Evolutionary conservation across 2,888 invertebrate species (phyloP), one percentile per base, ranked within the genome.

Genomic region (Diarsia mendica): DNA sequence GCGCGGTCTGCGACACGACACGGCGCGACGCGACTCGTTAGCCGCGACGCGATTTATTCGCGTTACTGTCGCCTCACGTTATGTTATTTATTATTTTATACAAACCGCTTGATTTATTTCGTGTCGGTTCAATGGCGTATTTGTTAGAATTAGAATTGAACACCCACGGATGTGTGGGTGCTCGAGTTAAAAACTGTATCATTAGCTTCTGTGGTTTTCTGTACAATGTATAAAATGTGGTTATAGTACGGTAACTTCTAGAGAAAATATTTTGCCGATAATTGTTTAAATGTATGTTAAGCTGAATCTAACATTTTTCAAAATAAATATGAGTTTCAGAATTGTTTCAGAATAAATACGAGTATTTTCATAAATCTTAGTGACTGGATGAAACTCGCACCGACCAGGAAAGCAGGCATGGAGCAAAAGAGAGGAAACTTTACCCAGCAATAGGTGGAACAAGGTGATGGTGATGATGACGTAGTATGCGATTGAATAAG

Each of bases 61-160:
- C 87, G 89, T 89, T 85, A 89, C 89, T 88, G 90, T 90, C 91
- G 84, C 86, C 82, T 85, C 88, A 86, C 87, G 86, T 85, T 88
- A 84, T 82, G 87, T 90, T 87, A 91, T 92, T 93, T 92, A 92
- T 91, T 91, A 90, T 90, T 90, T 90, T 75, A 86, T 86, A 83
- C 80, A 85, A 83, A 81, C 74, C 66, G 49, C 78, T 80, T 83
- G 86, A 87, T 87, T 86, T 87, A 87, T 85, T 84, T 71, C 64
- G 58, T 76, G 84, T 82, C 77, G 9, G 68, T 71, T 84, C 82
- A 84, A 85, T 84, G 72, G 85, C 67, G 85, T 84, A 85, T 85
- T 82, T 80, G 83, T 82, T 85, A 79, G 85, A 85, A 85, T 86
- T 83, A 79, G 81, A 86, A 85, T 80, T 77, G 75, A 74, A 82